phyloP scores from a whole-genome alignment of 1,140 invertebrate genomes.

The Plutomurus gul region DNA sequence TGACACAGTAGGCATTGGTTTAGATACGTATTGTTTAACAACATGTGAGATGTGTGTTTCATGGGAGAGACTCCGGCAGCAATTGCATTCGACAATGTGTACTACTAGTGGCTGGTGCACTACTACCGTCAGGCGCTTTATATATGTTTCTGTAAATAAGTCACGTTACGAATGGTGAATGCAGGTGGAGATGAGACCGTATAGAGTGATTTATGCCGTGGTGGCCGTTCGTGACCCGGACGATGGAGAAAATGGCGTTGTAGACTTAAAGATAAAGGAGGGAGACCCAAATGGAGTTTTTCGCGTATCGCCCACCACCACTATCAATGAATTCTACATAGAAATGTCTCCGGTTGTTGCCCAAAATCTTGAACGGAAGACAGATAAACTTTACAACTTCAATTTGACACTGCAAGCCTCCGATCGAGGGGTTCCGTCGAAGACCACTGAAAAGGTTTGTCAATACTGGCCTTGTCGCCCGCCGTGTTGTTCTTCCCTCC shows the following conservation, averaged over 20 bases:
- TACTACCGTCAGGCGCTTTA: neutral
- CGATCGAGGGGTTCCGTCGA: constrained; percentile 78
- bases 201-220: constrained; percentile 86
- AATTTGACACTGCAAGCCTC: constrained; percentile 83
- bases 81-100: too few relatives aligned
- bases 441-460: constrained; percentile 55
- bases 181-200: constrained; percentile 60
- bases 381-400: constrained; percentile 69
- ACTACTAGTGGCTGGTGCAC: too few relatives aligned
- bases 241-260: constrained; percentile 78
- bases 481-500: neutral
- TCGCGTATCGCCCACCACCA: constrained; percentile 67
- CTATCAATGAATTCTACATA: constrained; percentile 60
- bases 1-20: constrained; percentile 11
- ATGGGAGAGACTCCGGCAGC: neutral
- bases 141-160: constrained; percentile 1
- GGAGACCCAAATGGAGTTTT: constrained; percentile 88
- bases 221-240: constrained; percentile 82
- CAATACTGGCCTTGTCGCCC: constrained; percentile 54
- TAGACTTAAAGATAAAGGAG: constrained; percentile 83
- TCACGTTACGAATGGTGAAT: constrained; percentile 56
- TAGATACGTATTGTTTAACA: neutral
- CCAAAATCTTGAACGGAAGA: constrained; percentile 44
- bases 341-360: constrained; percentile 55
- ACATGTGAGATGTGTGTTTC: neutral